phyloP scores from a whole-genome alignment of 2,888 invertebrate genomes.

The Bombylius discolor region DNA sequence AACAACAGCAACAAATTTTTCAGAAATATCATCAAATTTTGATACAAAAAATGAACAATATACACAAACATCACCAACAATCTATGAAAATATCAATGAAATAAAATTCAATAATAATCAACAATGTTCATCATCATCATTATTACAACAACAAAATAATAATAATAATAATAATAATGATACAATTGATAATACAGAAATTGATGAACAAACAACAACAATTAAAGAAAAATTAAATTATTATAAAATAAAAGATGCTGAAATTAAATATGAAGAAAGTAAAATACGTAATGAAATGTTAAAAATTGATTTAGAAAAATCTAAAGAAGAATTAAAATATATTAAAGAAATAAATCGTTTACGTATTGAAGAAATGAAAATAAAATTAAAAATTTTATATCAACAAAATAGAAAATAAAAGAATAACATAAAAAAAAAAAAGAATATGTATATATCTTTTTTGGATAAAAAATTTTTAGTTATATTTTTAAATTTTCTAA shows the following conservation, averaged over 20 bases:
- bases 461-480: too few species aligned
- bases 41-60: slow-evolving; percentile 13
- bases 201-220: neutral
- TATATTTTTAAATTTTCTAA: too few species aligned
- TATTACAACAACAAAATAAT: neutral
- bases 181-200: neutral
- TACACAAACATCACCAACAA: slow-evolving; percentile 20
- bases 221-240: slow-evolving; percentile 28
- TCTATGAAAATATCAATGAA: slow-evolving; percentile 13
- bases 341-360: slow-evolving; percentile 30
- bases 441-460: neutral
- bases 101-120: neutral
- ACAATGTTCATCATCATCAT: neutral
- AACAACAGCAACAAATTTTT: slow-evolving; percentile 17
- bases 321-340: slow-evolving; percentile 31
- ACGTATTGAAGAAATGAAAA: slow-evolving; percentile 29
- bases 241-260: slow-evolving; percentile 31
- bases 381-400: slow-evolving; percentile 29
- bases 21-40: slow-evolving; percentile 4
- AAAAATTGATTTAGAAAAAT: slow-evolving; percentile 28
- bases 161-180: neutral
- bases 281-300: slow-evolving; percentile 30
- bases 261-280: slow-evolving; percentile 30
- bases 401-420: slow-evolving; percentile 29
- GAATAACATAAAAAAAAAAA: slow-evolving; percentile 9